These are phyloP conservation scores for Sebastes trivittatus DNA, from an alignment of 2,797 vertebrate genomes.

Conservation along the genomic window DNA sequence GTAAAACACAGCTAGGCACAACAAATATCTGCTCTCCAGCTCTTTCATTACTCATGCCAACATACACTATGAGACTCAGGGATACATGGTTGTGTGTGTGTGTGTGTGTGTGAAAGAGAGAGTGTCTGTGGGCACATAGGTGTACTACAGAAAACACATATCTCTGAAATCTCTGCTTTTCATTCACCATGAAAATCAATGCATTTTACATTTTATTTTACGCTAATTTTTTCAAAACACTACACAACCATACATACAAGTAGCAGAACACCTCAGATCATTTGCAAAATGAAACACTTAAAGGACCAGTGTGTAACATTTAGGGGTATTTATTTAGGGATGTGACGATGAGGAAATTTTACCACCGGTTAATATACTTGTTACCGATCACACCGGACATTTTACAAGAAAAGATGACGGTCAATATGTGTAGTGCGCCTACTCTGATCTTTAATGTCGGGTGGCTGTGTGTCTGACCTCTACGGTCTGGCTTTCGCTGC, in stretches of 20 bases:
- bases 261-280: no score
- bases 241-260: fast-evolving
- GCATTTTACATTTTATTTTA: neutral
- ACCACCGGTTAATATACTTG: no score
- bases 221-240: neutral
- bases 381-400: no score
- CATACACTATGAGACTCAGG: neutral
- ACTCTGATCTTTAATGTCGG: no score
- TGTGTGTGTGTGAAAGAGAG: neutral
- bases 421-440: no score
- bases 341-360: no score
- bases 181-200: neutral
- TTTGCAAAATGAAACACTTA: neutral
- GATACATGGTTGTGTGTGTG: neutral
- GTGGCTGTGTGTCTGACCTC: no score
- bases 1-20: constrained; percentile 16
- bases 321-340: fast-evolving
- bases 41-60: constrained; percentile 11
- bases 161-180: neutral
- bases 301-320: no score
- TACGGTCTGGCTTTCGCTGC: fast-evolving
- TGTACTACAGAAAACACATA: neutral
- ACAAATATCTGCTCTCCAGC: constrained; percentile 20
- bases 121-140: neutral
- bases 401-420: no score